A percentile compares a stretch with the other conserved stretches of the same genome.
These are phyloP conservation scores for Onchidella celtica DNA, from an alignment of 2,888 invertebrate genomes.

Conservation along the genomic window DNA sequence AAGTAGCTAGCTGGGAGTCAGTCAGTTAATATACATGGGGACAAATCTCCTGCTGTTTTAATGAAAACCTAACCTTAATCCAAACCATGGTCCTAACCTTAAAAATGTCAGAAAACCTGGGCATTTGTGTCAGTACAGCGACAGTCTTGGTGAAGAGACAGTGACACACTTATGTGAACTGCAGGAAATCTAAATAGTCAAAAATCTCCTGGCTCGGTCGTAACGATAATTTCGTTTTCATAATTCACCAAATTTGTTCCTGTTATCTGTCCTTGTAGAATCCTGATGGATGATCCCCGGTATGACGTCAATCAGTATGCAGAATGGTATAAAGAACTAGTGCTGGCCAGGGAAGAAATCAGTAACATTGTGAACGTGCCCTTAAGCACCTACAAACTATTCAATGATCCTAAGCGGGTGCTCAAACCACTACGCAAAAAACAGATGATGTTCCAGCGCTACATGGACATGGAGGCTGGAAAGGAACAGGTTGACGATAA, in stretches of 20 bases:
- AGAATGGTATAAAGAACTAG: constrained; percentile 35
- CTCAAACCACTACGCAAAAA: not conserved
- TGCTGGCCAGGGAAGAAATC: constrained; percentile 23
- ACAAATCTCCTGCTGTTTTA: too few species aligned
- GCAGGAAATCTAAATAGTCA: too few species aligned
- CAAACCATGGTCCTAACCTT: too few species aligned
- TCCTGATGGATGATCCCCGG: constrained; percentile 32
- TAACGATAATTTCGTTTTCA: too few species aligned
- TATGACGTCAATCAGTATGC: constrained; percentile 12
- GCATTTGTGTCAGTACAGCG: too few species aligned
- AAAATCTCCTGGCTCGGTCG: too few species aligned
- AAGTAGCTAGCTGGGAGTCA: too few species aligned
- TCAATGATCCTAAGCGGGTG: constrained; percentile 25
- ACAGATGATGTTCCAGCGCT: constrained; percentile 23
- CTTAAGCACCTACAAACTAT: constrained; percentile 12
- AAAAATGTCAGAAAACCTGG: too few species aligned
- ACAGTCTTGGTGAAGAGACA: too few species aligned
- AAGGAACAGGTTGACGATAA: constrained; percentile 4
- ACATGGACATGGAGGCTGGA: constrained; percentile 24
- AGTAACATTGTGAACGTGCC: constrained; percentile 33
- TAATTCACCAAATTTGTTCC: not conserved
- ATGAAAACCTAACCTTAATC: too few species aligned
- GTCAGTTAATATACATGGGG: too few species aligned
- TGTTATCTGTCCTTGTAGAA: not conserved
- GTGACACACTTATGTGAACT: too few species aligned